Percentiles rank a stretch among this genome's conserved stretches.
These are phyloP conservation scores for Phalacrocorax aristotelis DNA, from an alignment of 2,113 vertebrate genomes.

Conservation along the genomic window DNA sequence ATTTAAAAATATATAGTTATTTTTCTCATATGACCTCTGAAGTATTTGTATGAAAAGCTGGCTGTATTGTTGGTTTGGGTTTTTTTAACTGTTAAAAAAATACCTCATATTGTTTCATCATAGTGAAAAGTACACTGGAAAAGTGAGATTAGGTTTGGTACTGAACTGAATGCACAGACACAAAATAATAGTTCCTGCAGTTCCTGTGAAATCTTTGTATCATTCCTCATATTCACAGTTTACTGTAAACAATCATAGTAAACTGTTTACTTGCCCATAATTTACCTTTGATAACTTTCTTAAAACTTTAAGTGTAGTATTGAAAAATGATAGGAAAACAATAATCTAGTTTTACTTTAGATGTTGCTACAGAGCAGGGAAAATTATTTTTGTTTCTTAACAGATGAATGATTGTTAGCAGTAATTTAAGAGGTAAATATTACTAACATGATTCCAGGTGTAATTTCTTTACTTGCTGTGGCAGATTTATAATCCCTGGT, in stretches of 20 bases:
- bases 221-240: background rate
- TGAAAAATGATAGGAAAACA: background rate
- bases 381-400: background rate
- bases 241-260: background rate
- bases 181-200: background rate
- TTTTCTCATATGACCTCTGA: background rate
- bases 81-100: background rate
- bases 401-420: background rate
- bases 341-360: background rate
- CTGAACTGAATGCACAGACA: background rate
- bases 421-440: background rate
- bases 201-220: background rate
- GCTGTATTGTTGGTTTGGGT: background rate
- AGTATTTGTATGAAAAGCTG: background rate
- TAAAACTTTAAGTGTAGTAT: background rate
- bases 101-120: background rate
- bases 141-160: background rate
- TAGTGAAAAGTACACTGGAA: background rate
- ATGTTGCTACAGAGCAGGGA: background rate
- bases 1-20: too few relatives aligned
- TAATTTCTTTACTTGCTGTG: background rate
- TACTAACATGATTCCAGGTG: background rate
- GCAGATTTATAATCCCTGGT: background rate
- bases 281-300: background rate
- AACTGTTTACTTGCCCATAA: background rate